Base-by-base conservation (phyloP, 2,797 vertebrate species). In the Chelon auratus region DNA sequence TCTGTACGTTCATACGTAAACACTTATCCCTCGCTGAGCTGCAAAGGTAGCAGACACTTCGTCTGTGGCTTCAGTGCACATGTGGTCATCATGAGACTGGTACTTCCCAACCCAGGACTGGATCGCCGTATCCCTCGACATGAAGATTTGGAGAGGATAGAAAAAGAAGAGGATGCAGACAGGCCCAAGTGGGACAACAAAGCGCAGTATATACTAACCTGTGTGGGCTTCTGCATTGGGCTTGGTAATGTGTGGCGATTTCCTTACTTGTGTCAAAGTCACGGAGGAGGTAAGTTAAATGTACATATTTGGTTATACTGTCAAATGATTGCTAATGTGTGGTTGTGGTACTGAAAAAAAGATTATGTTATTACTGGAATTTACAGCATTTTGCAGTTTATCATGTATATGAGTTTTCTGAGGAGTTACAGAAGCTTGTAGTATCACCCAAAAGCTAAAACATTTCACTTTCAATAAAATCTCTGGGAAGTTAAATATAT, bases 161-260 rank as follows among this genome's bases (percentile, higher is more conserved):
- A 98, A 71, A 47, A 87, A 77, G 86, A 94, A 80, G 94, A 96
- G 61, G 91, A 88, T 20, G 84, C 63, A 7, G 92, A 95, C 5
- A 93, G 97, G 77, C 97, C 97, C 5, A 93, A 97, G 90, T 98
- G 97, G 97, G 97, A 98, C 88, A 98, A 97, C 90, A 98, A 98
- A 84, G 78, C 95, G 17, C 97, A 98, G 84, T 98, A 98, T 56
- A 96, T 98, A 92, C 88, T 98, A 52, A 98, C 97, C 0, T 98
- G 96, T 2, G 87, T 98, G 77, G 97, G 97, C 51, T 98, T 97
- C 90, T 98, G 97, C 48, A 95, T 97, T 71, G 96, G 97, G 9
- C 93, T 97, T 37, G 97, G 97, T 65, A 97, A 97, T 0, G 97
- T 98, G 58, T 98, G 97, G 97, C 91, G 96, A 50, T 98, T 98